Conservation (phyloP, 1,140 invertebrate genomes). For the Zaprionus ghesquierei region DNA sequence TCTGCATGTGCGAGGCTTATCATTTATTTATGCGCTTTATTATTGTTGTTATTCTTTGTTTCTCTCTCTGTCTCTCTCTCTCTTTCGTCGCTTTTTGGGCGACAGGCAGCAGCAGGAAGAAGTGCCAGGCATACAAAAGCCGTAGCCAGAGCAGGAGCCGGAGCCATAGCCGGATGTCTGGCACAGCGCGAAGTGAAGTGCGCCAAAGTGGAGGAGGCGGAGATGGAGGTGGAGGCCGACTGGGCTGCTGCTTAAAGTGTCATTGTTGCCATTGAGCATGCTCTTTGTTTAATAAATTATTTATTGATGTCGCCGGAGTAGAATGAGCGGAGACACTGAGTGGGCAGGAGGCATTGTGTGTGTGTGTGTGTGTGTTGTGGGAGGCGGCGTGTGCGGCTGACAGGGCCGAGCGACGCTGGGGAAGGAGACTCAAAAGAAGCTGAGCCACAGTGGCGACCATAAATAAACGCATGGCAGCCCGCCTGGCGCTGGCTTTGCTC, state of each 20-base stretch:
- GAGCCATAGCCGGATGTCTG: slow-evolving; percentile 34
- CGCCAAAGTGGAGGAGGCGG: slow-evolving; percentile 4
- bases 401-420: slow-evolving; percentile 15
- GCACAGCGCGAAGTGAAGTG: slow-evolving; percentile 42
- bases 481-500: not conserved
- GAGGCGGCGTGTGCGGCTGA: not conserved
- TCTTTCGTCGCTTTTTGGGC: not conserved
- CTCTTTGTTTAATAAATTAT: slow-evolving; percentile 78
- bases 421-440: not conserved
- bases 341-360: not conserved
- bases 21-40: slow-evolving; percentile 74
- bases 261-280: slow-evolving; percentile 68
- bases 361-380: no score
- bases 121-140: slow-evolving; percentile 9
- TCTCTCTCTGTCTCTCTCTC: not conserved
- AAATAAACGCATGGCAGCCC: slow-evolving; percentile 10
- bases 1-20: slow-evolving; percentile 63
- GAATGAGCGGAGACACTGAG: not conserved
- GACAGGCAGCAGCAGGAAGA: not conserved
- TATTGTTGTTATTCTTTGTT: slow-evolving; percentile 53
- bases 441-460: not conserved
- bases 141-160: no score
- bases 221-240: not conserved
- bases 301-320: slow-evolving; percentile 36
- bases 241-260: slow-evolving; percentile 63